A percentile compares a stretch with the other conserved stretches of the same genome.
Evolutionary conservation across 2,797 vertebrate species (phyloP).

Genomic region (Sebastes minor): DNA sequence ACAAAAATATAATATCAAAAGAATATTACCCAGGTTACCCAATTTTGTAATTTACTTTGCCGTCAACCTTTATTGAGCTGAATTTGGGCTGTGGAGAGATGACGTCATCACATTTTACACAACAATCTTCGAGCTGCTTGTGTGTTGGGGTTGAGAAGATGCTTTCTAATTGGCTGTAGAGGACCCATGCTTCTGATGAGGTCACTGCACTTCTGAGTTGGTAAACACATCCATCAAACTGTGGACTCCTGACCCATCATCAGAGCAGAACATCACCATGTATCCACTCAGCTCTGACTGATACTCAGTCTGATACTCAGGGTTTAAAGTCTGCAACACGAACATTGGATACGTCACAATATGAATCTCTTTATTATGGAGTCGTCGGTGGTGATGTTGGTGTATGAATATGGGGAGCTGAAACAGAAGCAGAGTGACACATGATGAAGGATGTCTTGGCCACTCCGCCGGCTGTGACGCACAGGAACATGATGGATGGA

Average conservation of each 20-base stretch:
- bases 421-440: background rate
- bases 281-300: background rate
- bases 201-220: background rate
- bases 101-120: background rate
- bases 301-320: background rate
- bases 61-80: background rate
- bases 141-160: background rate
- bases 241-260: background rate
- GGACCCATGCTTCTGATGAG: background rate
- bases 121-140: background rate
- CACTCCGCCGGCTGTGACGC: background rate
- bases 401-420: background rate
- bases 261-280: background rate
- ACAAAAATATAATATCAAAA: background rate
- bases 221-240: conserved; percentile 38
- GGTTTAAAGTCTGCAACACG: background rate
- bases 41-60: background rate
- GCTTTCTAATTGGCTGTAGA: background rate
- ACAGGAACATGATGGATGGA: background rate
- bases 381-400: background rate
- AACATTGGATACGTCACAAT: background rate
- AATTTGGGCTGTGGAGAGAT: background rate
- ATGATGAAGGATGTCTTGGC: background rate
- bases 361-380: background rate
- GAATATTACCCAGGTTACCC: background rate